These are phyloP conservation scores for Acromyrmex charruanus DNA, from an alignment of 1,140 invertebrate species.

Conservation along the genomic window DNA sequence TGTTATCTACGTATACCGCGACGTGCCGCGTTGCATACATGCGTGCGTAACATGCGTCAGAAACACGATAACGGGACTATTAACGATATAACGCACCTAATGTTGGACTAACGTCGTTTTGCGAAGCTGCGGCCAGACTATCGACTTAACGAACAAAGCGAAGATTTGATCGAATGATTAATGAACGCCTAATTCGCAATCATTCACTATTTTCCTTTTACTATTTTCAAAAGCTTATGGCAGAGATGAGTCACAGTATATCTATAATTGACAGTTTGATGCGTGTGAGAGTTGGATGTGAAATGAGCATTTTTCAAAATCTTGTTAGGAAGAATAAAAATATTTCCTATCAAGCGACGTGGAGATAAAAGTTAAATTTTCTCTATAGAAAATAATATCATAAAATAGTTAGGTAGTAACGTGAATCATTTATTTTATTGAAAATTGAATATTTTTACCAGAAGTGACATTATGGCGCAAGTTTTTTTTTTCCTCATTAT, in stretches of 20 bases:
- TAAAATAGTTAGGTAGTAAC: neutral
- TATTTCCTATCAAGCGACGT: neutral
- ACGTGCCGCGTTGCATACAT: neutral
- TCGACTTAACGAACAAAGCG: neutral
- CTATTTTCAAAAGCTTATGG: neutral
- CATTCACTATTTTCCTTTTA: too few species aligned
- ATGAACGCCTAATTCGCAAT: neutral
- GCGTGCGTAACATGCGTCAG: constrained; percentile 20
- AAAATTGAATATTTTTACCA: neutral
- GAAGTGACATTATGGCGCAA: neutral
- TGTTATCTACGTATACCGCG: neutral
- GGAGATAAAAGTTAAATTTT: neutral
- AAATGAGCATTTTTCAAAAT: neutral
- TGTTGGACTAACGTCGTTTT: neutral
- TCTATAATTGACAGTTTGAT: constrained; percentile 15
- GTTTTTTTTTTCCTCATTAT: neutral
- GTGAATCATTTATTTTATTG: neutral
- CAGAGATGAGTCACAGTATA: neutral
- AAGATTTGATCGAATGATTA: neutral
- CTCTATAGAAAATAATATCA: neutral
- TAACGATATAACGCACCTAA: constrained; percentile 32
- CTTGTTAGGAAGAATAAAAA: neutral
- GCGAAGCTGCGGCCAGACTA: constrained; percentile 18
- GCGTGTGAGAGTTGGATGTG: too few species aligned
- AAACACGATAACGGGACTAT: neutral